Base-by-base conservation (phyloP, 1,140 invertebrate genomes). In the Drosophila rufa region DNA sequence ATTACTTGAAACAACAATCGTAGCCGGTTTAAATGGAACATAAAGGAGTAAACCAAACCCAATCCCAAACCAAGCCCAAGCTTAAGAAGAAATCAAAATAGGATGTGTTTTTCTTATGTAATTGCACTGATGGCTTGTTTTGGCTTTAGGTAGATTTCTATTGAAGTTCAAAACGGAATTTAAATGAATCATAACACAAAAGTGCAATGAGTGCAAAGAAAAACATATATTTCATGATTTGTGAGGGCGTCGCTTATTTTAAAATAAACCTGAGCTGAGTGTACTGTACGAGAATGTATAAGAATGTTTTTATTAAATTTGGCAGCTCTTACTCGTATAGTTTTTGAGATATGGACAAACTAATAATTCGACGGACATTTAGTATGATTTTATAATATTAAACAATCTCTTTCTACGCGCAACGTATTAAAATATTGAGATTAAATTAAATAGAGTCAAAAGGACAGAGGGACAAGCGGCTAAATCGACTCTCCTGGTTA, bases 101-200 rank as follows among this genome's bases (percentile, higher is more conserved):
- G 33, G 43, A 40, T 59, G 62, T 65, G 42, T 69, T 74, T 73
- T 67, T 30, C 47, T 70, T 76, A 80, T 60, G 58, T 59, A 76
- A 80, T 64, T 81, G 36, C 33, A 42, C 5, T n/a, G n/a, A 30
- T 57, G 64, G 48, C 19, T 47, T 71, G 17, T 53, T 42, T 36
- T 40, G 64, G n/a, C 3, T 45, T 27, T 25, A 22, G 8, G 2
- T 55, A 17, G 58, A 61, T 69, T 82, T 75, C 60, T 45, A 56
- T 42, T 12, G 69, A 68, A 74, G 61, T 74, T 59, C 45, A 59
- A 75, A 70, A 79, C 57, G 50, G 47, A 67, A 65, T 68, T 60
- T 51, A 9, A 12, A 45, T 43, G n/a, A 73, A 67, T 55, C 64
- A 58, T 40, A 45, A 38, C 17, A 66, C 75, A 58, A 71, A 64